Evolutionary conservation across 2,113 vertebrate species (phyloP).

Genomic region (Porphyrio hochstetteri): DNA sequence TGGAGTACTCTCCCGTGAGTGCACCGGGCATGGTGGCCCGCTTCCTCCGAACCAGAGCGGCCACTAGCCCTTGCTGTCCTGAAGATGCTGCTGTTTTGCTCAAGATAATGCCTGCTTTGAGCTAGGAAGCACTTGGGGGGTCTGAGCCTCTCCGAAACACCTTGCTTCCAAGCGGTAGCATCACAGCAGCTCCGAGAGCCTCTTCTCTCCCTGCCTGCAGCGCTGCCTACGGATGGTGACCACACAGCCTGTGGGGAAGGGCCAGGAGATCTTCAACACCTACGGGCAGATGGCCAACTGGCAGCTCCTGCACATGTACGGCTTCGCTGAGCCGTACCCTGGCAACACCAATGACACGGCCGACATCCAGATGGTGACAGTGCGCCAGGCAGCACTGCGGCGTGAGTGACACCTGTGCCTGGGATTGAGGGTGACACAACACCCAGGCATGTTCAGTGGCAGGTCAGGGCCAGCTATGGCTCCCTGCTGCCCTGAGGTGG

Average conservation of each 20-base stretch:
- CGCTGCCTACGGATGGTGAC: conserved; percentile 88
- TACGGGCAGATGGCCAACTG: conserved; percentile 95
- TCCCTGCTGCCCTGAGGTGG: rapidly evolving
- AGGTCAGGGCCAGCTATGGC: too few relatives aligned
- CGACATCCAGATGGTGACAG: conserved; percentile 82
- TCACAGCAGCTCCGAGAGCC: neutral
- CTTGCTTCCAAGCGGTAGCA: rapidly evolving
- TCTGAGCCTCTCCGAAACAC: neutral
- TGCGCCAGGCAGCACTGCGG: conserved; percentile 79
- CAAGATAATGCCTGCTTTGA: rapidly evolving
- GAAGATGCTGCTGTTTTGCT: neutral
- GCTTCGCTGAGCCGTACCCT: conserved; percentile 85
- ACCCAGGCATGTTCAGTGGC: neutral
- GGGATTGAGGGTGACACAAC: neutral
- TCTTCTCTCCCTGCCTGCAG: conserved; percentile 65
- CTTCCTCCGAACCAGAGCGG: too few relatives aligned
- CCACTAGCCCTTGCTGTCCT: too few relatives aligned
- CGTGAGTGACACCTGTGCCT: conserved; percentile 64
- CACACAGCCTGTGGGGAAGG: conserved; percentile 74
- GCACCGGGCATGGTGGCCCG: too few relatives aligned
- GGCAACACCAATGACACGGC: conserved; percentile 87
- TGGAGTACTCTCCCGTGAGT: conserved; percentile 89
- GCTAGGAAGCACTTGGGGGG: neutral
- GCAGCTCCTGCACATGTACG: conserved; percentile 97
- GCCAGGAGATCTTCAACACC: conserved; percentile 93